Base-by-base conservation (phyloP, 2,888 invertebrate species). In the Megamerina dolium region DNA sequence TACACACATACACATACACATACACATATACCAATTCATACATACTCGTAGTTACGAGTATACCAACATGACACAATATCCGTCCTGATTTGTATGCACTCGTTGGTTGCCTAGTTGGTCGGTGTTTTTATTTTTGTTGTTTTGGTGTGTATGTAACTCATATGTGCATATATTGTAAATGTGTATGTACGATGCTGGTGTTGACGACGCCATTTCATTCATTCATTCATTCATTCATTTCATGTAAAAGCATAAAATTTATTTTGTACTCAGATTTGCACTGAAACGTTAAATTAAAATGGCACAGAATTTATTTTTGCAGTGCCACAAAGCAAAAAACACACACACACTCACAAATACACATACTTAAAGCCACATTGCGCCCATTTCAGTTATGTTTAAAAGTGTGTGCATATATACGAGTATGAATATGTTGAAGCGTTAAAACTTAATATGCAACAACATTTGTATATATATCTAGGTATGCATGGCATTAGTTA, bases 281-380 rank as follows among this genome's bases (percentile, higher is more conserved):
- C 42, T 50, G 52, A 52, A 50, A 52, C 52, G 52, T 52, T 38
- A 52, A 52, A 52, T 52, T 52, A 48, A 52, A 52, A 52, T 45
- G 39, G 38, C 29, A 42, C 44, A 41, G 31, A 29, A 42, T 40
- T 46, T 42, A 37, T 40, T 49, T 38, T 35, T 38, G 40, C 35
- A 47, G n/a, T n/a, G n/a, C n/a, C n/a, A n/a, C n/a, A n/a, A n/a
- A n/a, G n/a, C n/a, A n/a, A n/a, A n/a, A n/a, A n/a, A n/a, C n/a
- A n/a, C n/a, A n/a, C n/a, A n/a, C n/a, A n/a, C n/a, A n/a, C n/a
- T n/a, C n/a, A n/a, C n/a, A n/a, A n/a, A n/a, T n/a, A n/a, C n/a
- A n/a, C n/a, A n/a, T n/a, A n/a, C n/a, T n/a, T n/a, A n/a, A n/a
- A n/a, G n/a, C n/a, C n/a, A n/a, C n/a, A n/a, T n/a, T n/a, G 19